These are phyloP conservation scores for Euthynnus affinis DNA, from an alignment of 2,797 vertebrate species.

Conservation along the genomic window DNA sequence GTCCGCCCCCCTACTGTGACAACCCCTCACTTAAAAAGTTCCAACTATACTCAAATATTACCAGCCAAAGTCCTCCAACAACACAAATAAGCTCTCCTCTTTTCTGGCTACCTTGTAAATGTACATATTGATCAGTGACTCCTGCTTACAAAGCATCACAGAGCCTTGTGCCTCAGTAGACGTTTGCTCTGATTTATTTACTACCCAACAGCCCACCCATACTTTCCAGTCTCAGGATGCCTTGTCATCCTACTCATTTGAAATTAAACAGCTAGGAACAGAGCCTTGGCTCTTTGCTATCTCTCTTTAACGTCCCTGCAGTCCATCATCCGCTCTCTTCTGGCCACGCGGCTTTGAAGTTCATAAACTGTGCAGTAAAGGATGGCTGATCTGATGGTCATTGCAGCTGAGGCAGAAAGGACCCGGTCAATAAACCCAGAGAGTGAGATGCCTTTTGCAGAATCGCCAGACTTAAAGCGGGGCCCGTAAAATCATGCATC, in stretches of 20 bases:
- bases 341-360: conserved; percentile 59
- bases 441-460: conserved; percentile 64
- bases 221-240: conserved; percentile 42
- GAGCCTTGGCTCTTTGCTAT: conserved; percentile 55
- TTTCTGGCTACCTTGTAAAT: conserved; percentile 46
- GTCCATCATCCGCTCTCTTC: conserved; percentile 68
- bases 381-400: conserved; percentile 79
- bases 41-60: conserved; percentile 12
- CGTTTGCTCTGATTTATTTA: conserved; percentile 65
- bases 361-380: conserved; percentile 78
- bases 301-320: conserved; percentile 54
- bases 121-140: conserved; percentile 58
- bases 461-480: conserved; percentile 40
- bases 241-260: conserved; percentile 66
- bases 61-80: conserved; percentile 7
- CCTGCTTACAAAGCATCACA: conserved; percentile 43
- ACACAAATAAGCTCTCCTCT: conserved; percentile 39
- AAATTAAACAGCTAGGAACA: conserved; percentile 65
- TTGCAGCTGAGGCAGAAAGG: conserved; percentile 70
- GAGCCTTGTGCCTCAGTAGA: conserved; percentile 28
- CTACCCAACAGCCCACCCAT: conserved; percentile 32
- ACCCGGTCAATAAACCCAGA: conserved; percentile 67
- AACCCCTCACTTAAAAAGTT: conserved; percentile 26
- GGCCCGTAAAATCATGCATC: conserved; percentile 55
- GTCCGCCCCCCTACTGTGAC: background rate